These are phyloP conservation scores for Cervus canadensis DNA, from an alignment of 2,113 vertebrate genomes.

Conservation along the genomic window DNA sequence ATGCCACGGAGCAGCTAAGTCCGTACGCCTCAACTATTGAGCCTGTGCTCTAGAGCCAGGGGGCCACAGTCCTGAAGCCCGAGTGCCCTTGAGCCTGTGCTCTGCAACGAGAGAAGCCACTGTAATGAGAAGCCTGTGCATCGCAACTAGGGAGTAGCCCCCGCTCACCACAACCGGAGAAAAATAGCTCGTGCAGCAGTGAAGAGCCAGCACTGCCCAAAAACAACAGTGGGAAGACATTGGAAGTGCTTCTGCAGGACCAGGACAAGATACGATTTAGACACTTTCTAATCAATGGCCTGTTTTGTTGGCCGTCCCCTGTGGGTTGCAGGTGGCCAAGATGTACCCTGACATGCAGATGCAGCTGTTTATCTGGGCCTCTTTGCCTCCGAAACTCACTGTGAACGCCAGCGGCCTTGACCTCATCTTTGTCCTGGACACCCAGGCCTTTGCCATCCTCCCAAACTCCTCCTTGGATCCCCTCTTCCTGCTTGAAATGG, in stretches of 20 bases:
- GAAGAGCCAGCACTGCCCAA: background rate
- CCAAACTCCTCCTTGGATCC: conserved; percentile 68
- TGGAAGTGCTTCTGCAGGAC: background rate
- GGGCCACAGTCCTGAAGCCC: background rate
- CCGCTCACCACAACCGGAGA: background rate
- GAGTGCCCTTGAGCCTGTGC: background rate
- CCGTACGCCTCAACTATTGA: background rate
- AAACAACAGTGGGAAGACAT: background rate
- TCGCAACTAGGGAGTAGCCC: background rate
- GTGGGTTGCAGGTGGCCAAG: conserved; percentile 69
- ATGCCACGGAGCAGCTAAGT: background rate
- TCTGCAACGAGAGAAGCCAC: background rate
- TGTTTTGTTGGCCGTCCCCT: background rate
- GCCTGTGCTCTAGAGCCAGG: background rate
- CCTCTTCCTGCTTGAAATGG: conserved; percentile 78
- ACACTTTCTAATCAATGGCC: background rate
- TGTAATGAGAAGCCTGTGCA: background rate
- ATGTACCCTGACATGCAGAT: conserved; percentile 74
- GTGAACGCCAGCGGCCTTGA: conserved; percentile 36
- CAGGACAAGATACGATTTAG: background rate
- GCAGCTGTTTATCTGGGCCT: conserved; percentile 55
- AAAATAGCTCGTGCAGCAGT: background rate
- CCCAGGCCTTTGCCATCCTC: conserved; percentile 75
- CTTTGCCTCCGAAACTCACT: conserved; percentile 55
- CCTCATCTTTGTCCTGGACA: conserved; percentile 44